Conservation (phyloP, 2,113 vertebrate genomes). For the Calonectris borealis region DNA sequence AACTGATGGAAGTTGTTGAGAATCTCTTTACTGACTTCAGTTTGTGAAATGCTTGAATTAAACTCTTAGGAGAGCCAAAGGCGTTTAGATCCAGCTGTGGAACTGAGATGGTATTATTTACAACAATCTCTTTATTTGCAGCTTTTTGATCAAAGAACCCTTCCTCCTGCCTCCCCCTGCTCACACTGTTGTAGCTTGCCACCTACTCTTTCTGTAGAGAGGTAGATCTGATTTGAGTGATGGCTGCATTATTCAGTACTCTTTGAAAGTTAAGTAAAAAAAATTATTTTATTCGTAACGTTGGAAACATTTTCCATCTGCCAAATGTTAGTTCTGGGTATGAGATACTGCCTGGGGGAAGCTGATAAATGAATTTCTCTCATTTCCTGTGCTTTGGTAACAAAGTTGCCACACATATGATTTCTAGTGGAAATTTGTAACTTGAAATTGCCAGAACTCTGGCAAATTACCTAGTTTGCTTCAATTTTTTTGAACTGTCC, state of each 20-base stretch:
- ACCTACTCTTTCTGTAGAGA: not conserved
- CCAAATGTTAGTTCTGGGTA: conserved; percentile 14
- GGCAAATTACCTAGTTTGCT: not conserved
- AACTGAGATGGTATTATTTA: not conserved
- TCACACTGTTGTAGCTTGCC: not conserved
- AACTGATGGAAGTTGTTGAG: not conserved
- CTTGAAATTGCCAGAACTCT: not conserved
- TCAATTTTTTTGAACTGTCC: not conserved
- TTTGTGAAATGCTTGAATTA: not conserved
- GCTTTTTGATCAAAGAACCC: not conserved
- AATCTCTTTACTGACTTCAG: not conserved
- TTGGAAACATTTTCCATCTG: not conserved
- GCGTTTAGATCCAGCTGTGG: not conserved
- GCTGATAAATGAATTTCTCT: not conserved
- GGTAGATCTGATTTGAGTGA: not conserved
- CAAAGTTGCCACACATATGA: not conserved
- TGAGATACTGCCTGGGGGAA: not conserved
- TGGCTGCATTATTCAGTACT: not conserved
- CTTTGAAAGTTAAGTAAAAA: not conserved
- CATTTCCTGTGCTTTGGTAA: not conserved
- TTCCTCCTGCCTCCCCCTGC: not conserved
- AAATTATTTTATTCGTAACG: not conserved
- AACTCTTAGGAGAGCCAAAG: not conserved
- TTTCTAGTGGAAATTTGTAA: not conserved
- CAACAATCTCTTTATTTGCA: not conserved